Percentiles rank a stretch among this genome's conserved stretches.
Evolutionary conservation across 1,140 invertebrate species (phyloP).

Genomic region (Phocides pigmalion): DNA sequence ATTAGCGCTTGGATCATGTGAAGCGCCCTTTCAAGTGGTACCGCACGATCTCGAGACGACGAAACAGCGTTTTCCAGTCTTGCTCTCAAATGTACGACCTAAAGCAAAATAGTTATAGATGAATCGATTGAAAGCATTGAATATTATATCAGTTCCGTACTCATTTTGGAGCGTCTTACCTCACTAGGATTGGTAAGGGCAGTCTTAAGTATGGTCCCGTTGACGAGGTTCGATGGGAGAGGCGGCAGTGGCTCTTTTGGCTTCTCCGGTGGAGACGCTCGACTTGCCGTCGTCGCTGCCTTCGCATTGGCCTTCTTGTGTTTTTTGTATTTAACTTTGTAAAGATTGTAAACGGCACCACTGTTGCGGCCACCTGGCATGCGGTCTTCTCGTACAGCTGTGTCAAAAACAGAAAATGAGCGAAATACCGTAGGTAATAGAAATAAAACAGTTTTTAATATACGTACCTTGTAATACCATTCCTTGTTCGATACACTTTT

Average conservation of each 20-base stretch:
- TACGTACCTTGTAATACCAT: constrained; percentile 97
- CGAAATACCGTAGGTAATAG: constrained; percentile 11
- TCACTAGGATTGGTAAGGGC: constrained; percentile 97
- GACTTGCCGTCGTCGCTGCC: constrained; percentile 78
- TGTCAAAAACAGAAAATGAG: constrained; percentile 40
- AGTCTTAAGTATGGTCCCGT: constrained; percentile 96
- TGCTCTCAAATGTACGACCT: constrained; percentile 93
- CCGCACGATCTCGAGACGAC: constrained; percentile 92
- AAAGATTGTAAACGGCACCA: constrained; percentile 99
- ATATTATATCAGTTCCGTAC: background rate
- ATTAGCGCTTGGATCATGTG: constrained; percentile 95
- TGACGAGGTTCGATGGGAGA: constrained; percentile 90
- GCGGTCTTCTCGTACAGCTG: constrained; percentile 98
- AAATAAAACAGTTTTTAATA: constrained; percentile 23
- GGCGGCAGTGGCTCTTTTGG: constrained; percentile 83
- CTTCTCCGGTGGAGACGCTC: constrained; percentile 77
- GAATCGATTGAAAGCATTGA: constrained; percentile 23
- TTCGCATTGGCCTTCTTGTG: constrained; percentile 91
- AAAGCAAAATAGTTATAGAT: constrained; percentile 38
- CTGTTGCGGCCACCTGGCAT: constrained; percentile 99
- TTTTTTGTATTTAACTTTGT: constrained; percentile 99
- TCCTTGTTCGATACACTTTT: constrained; percentile 99
- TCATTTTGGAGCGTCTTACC: constrained; percentile 61
- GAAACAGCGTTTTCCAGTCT: constrained; percentile 93
- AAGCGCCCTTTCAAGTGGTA: constrained; percentile 91